phyloP scores from a whole-genome alignment of 1,140 invertebrate species.

The Heliothis virescens region DNA sequence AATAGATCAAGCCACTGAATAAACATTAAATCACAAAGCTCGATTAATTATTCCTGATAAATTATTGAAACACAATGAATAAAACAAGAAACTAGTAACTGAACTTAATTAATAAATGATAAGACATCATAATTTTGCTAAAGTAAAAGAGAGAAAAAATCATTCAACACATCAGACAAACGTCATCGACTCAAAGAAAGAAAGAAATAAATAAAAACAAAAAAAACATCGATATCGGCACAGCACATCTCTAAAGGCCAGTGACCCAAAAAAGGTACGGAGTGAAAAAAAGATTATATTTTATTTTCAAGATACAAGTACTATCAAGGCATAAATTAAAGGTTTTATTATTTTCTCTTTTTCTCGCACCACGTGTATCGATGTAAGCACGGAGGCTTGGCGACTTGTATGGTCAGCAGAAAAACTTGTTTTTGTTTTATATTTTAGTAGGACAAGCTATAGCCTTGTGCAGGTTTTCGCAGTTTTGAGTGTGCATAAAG shows the following conservation, averaged over 20 bases:
- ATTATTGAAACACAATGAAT: constrained; percentile 22
- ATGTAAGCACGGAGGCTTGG: constrained; percentile 66
- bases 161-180: constrained; percentile 40
- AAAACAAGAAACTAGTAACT: constrained; percentile 32
- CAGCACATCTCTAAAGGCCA: constrained; percentile 75
- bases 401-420: constrained; percentile 69
- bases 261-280: constrained; percentile 79
- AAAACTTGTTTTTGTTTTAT: constrained; percentile 51
- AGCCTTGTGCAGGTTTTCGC: constrained; percentile 2
- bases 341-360: constrained; percentile 84
- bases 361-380: constrained; percentile 81
- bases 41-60: constrained; percentile 14
- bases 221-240: constrained; percentile 57
- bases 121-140: constrained; percentile 29
- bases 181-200: constrained; percentile 41
- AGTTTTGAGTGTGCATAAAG: neutral
- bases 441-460: constrained; percentile 37
- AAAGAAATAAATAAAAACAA: constrained; percentile 46
- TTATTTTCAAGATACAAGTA: constrained; percentile 85
- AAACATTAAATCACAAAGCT: constrained; percentile 24
- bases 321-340: constrained; percentile 86
- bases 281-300: constrained; percentile 74
- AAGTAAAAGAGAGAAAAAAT: constrained; percentile 18
- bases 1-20: constrained; percentile 18
- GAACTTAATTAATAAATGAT: constrained; percentile 16